phyloP scores from a whole-genome alignment of 2,888 invertebrate genomes.

The Rhagonycha lutea region DNA sequence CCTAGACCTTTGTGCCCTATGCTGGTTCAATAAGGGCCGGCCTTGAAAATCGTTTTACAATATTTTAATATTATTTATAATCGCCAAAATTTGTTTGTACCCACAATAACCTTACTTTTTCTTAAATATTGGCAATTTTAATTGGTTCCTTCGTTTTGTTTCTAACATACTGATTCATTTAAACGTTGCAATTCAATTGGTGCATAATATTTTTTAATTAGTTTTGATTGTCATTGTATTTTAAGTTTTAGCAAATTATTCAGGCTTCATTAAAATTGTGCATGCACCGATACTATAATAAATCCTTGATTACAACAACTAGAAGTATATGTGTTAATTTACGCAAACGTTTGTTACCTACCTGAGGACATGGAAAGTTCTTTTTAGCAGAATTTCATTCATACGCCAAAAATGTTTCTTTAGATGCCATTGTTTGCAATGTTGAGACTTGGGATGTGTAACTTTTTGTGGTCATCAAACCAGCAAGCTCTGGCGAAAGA shows the following conservation, averaged over 20 bases:
- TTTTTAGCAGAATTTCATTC: not conserved
- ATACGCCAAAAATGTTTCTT: not conserved
- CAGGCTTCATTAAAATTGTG: not conserved
- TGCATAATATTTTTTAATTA: not conserved
- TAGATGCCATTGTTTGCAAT: not conserved
- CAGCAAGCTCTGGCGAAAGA: not conserved
- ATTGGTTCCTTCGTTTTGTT: too few relatives aligned
- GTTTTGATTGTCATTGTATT: not conserved
- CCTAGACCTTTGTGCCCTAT: too few relatives aligned
- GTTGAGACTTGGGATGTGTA: not conserved
- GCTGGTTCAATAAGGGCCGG: too few relatives aligned
- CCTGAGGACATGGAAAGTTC: not conserved
- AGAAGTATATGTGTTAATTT: not conserved
- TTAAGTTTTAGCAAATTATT: not conserved
- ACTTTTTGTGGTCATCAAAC: not conserved
- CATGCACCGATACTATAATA: not conserved
- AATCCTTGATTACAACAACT: not conserved
- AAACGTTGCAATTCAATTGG: too few relatives aligned
- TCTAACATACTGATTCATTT: too few relatives aligned
- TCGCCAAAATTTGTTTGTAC: too few relatives aligned
- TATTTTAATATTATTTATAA: too few relatives aligned
- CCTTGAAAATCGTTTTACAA: too few relatives aligned
- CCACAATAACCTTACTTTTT: too few relatives aligned
- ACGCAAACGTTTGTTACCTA: not conserved
- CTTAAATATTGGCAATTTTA: too few relatives aligned